Evolutionary conservation across 2,888 invertebrate species (phyloP), one percentile per base, ranked within the genome.

Genomic region (Periphyllus acericola): DNA sequence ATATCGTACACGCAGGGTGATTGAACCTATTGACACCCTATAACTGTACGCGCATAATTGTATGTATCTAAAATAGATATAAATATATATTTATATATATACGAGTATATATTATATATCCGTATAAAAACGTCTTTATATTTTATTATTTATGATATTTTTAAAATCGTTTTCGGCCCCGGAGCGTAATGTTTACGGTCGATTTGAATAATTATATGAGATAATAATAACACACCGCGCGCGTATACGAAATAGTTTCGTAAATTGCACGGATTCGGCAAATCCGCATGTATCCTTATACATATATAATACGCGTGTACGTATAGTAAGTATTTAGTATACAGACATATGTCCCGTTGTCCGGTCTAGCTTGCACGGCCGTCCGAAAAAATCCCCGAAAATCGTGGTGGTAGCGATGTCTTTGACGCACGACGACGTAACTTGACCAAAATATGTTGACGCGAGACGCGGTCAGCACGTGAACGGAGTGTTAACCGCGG

Each of bases 191-290:
- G 19, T 78, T 32, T 60, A 34, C 55, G 6, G 14, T 34, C 0
- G 19, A 21, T 60, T 79, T 25, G 55, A 60, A 34, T 79, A 79
- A 60, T 60, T 60, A 60, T 21, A 25, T 34, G 29, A 14, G n/a
- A 80, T 34, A 36, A 80, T 36, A 80, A 60, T 80, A 80, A 80
- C 60, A 55, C 55, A 55, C 55, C 4, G 14, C 55, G 55, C 11
- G 55, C 3, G 36, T 36, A 36, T 36, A 36, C 6, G 60, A 25
- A 60, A 78, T 25, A 6, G 34, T 55, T 34, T 14, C 52, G 52
- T 46, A 29, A 46, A 46, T 21, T 29, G 29, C 76, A 29, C 29
- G 8, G 46, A 76, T 46, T 46, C 46, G 14, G 19, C 29, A n/a
- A 46, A 21, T 78, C 29, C 25, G 60, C 25, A n/a, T 6, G 46